Base-by-base conservation (phyloP, 1,140 invertebrate genomes). In the Drusus annulatus region DNA sequence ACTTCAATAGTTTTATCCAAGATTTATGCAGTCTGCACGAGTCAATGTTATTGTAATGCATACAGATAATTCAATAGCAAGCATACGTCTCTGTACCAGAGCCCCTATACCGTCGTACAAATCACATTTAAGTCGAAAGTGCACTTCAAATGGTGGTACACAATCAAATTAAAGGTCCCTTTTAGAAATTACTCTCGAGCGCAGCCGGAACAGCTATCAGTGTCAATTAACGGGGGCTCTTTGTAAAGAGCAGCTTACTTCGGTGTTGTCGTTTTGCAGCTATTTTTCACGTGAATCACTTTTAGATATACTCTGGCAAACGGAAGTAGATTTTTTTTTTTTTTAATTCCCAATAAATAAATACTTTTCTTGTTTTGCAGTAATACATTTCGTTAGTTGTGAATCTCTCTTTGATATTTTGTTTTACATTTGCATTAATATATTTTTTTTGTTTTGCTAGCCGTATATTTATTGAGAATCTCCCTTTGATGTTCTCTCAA, bases 81-180 rank as follows among this genome's bases (percentile, higher is more conserved):
- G 0, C 50, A 50, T 25, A 51, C 19, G 21, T 52, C 68, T 71
- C 68, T 23, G 13, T 25, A 51, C 16, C 6, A 52, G 0, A 6
- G 13, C 45, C 68, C 62, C 36, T 16, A 28, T 25, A 15, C 54
- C 36, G 69, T 50, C 45, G 23, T 54, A 50, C 69, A 80, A 80
- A 80, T 63, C 71, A 65, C 71, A 80, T 79, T 79, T 79, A 68
- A 73, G 63, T 79, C 10, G 50, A 19, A 50, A 76, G 28, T 76
- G 79, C 79, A 68, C 79, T 80, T 73, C 28, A 80, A 80, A 80
- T 76, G 74, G 73, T 76, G 52, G 73, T 45, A 45, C 36, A 80
- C 79, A 80, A 80, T 80, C 74, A 76, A 80, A 80, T 80, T 80
- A 80, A 58, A 76, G 62, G 68, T 51, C 68, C 68, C 68, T 71